Base-by-base conservation (phyloP, 2,113 vertebrate species). In the Copsychus sechellarum region DNA sequence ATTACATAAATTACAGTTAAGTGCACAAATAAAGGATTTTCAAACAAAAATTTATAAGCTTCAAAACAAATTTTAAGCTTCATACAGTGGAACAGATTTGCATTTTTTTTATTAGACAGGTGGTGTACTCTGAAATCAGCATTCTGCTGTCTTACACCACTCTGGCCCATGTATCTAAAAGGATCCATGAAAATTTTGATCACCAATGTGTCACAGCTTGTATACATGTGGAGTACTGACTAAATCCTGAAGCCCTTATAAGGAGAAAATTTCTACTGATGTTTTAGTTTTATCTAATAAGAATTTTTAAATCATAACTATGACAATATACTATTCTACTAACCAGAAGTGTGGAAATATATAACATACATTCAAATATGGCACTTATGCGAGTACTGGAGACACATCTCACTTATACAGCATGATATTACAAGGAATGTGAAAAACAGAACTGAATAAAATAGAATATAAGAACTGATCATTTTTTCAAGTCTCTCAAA, bases 211-310 rank as follows among this genome's bases (percentile, higher is more conserved):
- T 85, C 70, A 50, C 34, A 82, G 76, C 76, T 76, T 83, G 66
- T 81, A 70, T 62, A 86, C 50, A 29, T 58, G 56, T 42, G 34
- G 33, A 90, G 78, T 50, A 88, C 57, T 76, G 65, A 80, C 61
- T 77, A 94, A 92, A 90, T 72, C 31, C 54, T 89, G 72, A 79
- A 93, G 85, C 78, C 82, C 93, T 95, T 84, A 50, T 8, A 72
- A 84, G 48, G 34, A 86, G 24, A 83, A 91, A 62, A 66, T 33
- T 69, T 91, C 62, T 83, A 61, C 20, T 81, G 53, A 50, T 80
- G 11, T 76, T 80, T 65, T 28, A 90, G 17, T 61, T 62, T 85
- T 71, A 76, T 58, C 62, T 86, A 64, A 51, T 34, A 77, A 40
- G 19, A 53, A 82, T 77, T 87, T 65, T 65, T 69, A 86, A 89